Percentiles rank a stretch among this genome's conserved stretches.
Evolutionary conservation across 2,888 invertebrate species (phyloP).

Genomic region (Amphipyra berbera): DNA sequence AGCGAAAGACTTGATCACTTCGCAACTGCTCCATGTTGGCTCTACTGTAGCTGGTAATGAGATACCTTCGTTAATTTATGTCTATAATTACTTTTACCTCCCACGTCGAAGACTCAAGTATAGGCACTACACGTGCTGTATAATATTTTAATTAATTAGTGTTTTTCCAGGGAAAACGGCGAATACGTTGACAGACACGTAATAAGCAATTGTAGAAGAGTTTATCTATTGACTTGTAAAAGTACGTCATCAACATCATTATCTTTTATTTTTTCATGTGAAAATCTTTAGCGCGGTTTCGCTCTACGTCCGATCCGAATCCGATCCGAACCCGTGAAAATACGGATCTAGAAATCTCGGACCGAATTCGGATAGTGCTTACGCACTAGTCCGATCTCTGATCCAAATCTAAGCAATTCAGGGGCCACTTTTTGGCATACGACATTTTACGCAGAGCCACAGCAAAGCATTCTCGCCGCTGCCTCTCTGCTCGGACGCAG

Average conservation of each 20-base stretch:
- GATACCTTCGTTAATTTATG: conserved; percentile 43
- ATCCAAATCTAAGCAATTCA: too few relatives aligned
- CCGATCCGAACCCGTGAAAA: too few relatives aligned
- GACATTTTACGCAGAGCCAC: too few relatives aligned
- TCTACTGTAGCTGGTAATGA: conserved; percentile 20
- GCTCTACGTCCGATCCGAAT: too few relatives aligned
- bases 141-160: conserved; percentile 57
- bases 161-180: conserved; percentile 54
- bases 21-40: neutral
- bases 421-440: too few relatives aligned
- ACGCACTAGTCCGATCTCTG: too few relatives aligned
- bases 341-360: too few relatives aligned
- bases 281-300: too few relatives aligned
- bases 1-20: neutral
- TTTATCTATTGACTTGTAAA: conserved; percentile 3
- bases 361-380: too few relatives aligned
- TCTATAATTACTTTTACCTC: conserved; percentile 48
- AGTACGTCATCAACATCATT: neutral
- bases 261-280: too few relatives aligned
- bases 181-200: conserved; percentile 32
- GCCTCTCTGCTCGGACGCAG: too few relatives aligned
- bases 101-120: conserved; percentile 44
- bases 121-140: conserved; percentile 50
- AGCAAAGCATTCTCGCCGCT: too few relatives aligned
- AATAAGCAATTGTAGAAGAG: conserved; percentile 4